Base-by-base conservation (phyloP, 2,888 invertebrate species). In the Megaustenia siamemsis region DNA sequence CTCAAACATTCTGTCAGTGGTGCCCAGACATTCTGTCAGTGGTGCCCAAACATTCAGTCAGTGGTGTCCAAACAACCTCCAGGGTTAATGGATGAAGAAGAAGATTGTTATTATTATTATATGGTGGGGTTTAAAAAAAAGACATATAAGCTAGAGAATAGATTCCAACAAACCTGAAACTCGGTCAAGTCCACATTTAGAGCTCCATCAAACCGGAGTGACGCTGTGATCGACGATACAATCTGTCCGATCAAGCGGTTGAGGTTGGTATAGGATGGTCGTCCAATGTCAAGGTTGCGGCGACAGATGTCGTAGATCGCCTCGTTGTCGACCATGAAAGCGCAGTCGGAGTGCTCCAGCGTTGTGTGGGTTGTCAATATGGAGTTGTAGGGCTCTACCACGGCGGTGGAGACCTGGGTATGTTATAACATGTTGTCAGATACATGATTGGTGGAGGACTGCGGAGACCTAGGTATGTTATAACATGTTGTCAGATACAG, bases 181-280 rank as follows among this genome's bases (percentile, higher is more conserved):
- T 82, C 81, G 5, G 82, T 82, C 40, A 82, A 53, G 40, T 82
- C 81, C 56, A 82, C 82, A 43, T 82, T 80, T 0, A 80, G 69
- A 35, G 80, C 80, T 28, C 80, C 80, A 49, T 80, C 87, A 68
- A 86, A 87, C 21, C 87, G 83, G 94, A 94, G 92, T 24, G 94
- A 95, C 53, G 94, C 94, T 21, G 93, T 93, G 84, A 93, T 93
- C 75, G 93, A 94, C 81, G 86, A 83, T 21, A 86, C 86, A 68
- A 98, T 97, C 94, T 98, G 98, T 66, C 98, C 97, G 91, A 99
- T 98, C 91, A 99, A 95, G 92, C 98, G 95, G 95, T 99, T 99
- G 93, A 99, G 95, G 93, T 97, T 97, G 66, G 96, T 97, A 94
- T 97, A 97, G 91, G 97, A 96, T 0, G 97, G 97, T 66, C 97